Base-by-base conservation (phyloP, 2,113 vertebrate genomes). In the Talpa occidentalis region DNA sequence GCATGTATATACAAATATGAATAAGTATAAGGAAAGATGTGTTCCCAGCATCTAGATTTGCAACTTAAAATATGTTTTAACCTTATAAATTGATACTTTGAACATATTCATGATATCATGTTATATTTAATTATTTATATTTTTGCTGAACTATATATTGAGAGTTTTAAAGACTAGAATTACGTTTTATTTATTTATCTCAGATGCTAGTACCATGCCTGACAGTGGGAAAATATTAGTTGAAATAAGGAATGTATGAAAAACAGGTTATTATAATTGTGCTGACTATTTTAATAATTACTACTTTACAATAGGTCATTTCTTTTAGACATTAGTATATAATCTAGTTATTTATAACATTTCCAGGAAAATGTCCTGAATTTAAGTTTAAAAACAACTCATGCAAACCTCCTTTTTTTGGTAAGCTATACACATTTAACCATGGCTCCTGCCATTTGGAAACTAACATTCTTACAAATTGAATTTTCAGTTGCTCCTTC, bases 31-130 rank as follows among this genome's bases (percentile, higher is more conserved):
- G 72, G 16, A 56, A 56, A 67, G 6, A 69, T 82, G 9, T 73
- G 17, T 72, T 81, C 16, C 30, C 87, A n/a, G 40, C n/a, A 40
- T 54, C 60, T 82, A 60, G 7, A 86, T 47, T 78, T 87, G 59
- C 35, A 67, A 78, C 22, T 70, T 76, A 56, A 86, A 90, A 49
- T 90, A 17, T 24, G 72, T 94, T 77, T 92, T 72, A 78, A 30
- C 64, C n/a, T 54, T 78, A n/a, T 44, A 62, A 89, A n/a, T 81
- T 52, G 47, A 1, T 44, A 78, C 10, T 78, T 88, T 82, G 56
- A 56, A 47, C 17, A 44, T 60, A 26, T 40, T 87, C 59, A 72
- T 40, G 14, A 44, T 40, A 56, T 16, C 26, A 67, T 59, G 28
- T 56, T 91, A 67, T 49, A 91, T 21, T 49, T 88, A 62, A 77